These are phyloP conservation scores for Felis chaus DNA, from an alignment of 2,113 vertebrate genomes.

Conservation along the genomic window DNA sequence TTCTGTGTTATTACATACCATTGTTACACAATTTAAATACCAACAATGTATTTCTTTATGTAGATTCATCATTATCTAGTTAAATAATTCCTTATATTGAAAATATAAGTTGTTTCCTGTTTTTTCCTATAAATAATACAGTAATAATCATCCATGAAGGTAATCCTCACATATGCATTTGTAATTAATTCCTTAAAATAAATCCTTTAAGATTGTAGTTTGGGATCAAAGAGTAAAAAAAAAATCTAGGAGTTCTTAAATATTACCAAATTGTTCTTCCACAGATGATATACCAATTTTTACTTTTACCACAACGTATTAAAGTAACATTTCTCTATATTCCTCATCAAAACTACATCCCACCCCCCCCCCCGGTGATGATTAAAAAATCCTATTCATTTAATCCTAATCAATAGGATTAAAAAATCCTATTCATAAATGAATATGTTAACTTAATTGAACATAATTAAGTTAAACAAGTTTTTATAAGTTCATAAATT, in stretches of 20 bases:
- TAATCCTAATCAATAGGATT: neutral
- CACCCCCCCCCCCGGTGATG: neutral
- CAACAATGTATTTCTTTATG: neutral
- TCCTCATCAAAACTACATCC: neutral
- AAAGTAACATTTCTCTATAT: neutral
- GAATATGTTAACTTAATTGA: neutral
- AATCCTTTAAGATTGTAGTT: neutral
- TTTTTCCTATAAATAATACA: neutral
- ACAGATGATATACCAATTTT: neutral
- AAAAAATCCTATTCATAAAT: neutral
- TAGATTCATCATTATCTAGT: neutral
- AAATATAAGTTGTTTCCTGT: neutral
- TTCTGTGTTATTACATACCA: neutral
- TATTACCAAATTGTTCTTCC: neutral
- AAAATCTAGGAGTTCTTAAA: neutral
- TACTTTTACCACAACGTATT: neutral
- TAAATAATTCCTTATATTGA: neutral
- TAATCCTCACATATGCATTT: neutral
- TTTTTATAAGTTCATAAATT: neutral
- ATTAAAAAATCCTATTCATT: neutral
- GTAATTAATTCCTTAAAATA: constrained; percentile 3
- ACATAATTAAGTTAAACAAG: neutral
- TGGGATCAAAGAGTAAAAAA: neutral
- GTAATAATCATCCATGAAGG: neutral
- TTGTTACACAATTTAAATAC: neutral